phyloP scores from a whole-genome alignment of 1,140 invertebrate species.

The Callitettix versicolor region DNA sequence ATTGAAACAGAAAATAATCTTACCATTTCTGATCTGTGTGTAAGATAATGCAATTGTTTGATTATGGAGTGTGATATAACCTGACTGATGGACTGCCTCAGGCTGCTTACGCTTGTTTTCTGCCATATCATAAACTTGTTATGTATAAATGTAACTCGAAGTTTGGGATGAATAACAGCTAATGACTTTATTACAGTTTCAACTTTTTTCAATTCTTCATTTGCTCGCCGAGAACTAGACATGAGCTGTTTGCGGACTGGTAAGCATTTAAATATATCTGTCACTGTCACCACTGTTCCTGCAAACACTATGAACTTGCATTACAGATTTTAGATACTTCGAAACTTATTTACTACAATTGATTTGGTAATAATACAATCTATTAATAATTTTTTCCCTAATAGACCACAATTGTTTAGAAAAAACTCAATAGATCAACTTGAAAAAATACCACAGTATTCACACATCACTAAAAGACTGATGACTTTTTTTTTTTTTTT shows the following conservation, averaged over 20 bases:
- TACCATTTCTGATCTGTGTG: conserved; percentile 25
- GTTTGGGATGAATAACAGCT: conserved; percentile 40
- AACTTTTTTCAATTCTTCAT: conserved; percentile 46
- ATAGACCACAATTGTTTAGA: too few species aligned
- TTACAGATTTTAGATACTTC: too few species aligned
- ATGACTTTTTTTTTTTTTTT: too few species aligned
- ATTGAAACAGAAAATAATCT: neutral
- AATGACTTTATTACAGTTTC: conserved; percentile 44
- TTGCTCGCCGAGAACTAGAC: conserved; percentile 36
- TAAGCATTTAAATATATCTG: conserved; percentile 46
- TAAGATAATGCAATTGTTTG: conserved; percentile 33
- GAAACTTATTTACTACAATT: too few species aligned
- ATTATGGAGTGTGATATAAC: conserved; percentile 37
- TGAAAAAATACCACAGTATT: too few species aligned
- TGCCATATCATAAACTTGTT: conserved; percentile 44
- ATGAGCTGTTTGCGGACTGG: conserved; percentile 51
- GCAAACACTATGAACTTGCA: conserved; percentile 20
- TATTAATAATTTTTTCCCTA: neutral
- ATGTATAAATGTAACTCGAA: conserved; percentile 40
- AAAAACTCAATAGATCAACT: too few species aligned
- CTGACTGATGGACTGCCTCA: conserved; percentile 35
- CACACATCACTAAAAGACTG: too few species aligned
- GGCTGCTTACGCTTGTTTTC: conserved; percentile 36
- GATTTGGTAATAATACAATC: neutral
- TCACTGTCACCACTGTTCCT: conserved; percentile 48